Evolutionary conservation across 2,113 vertebrate genomes (phyloP).

Genomic region (Sinocyclocheilus rhinocerous): DNA sequence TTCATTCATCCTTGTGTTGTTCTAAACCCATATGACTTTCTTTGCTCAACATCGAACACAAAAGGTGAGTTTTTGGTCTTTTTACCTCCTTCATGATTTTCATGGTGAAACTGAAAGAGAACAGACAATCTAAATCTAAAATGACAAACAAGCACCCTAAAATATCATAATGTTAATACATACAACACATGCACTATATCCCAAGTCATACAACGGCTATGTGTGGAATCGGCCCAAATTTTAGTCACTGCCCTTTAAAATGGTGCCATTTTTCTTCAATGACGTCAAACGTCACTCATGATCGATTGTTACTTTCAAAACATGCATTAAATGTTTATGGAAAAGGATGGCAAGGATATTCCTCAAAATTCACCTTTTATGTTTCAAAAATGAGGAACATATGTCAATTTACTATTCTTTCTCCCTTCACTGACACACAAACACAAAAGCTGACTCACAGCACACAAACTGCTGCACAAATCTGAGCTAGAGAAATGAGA

Average conservation of each 20-base stretch:
- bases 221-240: not conserved
- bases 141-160: not conserved
- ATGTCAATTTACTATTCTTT: not conserved
- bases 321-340: not conserved
- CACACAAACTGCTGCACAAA: not conserved
- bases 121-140: not conserved
- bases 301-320: not conserved
- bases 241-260: not conserved
- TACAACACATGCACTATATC: not conserved
- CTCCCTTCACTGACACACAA: not conserved
- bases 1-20: not conserved
- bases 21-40: not conserved
- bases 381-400: not conserved
- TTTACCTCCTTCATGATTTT: not conserved
- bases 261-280: not conserved
- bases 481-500: not conserved
- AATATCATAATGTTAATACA: not conserved
- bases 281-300: not conserved
- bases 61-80: not conserved
- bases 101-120: too few species aligned
- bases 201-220: not conserved
- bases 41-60: not conserved
- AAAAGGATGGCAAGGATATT: not conserved
- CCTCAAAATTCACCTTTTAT: not conserved
- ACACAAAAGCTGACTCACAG: not conserved